Evolutionary conservation across 2,797 vertebrate species (phyloP).

Genomic region (Babyrousa celebensis): DNA sequence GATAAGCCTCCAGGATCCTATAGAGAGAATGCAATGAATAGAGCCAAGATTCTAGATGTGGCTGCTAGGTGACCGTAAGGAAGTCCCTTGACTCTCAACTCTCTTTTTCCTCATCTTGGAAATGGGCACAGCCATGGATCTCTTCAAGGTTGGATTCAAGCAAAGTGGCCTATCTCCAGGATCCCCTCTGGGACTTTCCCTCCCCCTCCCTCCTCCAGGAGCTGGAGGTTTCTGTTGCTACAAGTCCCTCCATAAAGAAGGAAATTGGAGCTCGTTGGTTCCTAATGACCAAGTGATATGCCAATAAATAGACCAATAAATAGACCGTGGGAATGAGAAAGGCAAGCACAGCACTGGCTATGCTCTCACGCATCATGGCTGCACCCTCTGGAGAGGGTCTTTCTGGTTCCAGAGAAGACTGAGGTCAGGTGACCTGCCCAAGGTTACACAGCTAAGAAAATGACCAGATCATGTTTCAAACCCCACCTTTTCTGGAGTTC

Average conservation of each 20-base stretch:
- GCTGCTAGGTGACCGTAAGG: neutral
- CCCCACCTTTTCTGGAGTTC: neutral
- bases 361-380: neutral
- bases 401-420: neutral
- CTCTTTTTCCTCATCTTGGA: neutral
- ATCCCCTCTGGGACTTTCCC: neutral
- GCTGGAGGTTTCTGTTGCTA: neutral
- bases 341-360: neutral
- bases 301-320: neutral
- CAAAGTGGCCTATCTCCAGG: neutral
- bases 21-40: neutral
- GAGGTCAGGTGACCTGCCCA: neutral
- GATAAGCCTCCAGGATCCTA: neutral
- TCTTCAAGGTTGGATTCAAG: neutral
- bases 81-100: neutral
- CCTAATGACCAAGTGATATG: neutral
- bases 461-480: neutral
- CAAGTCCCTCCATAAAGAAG: neutral
- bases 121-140: neutral
- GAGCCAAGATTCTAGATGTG: neutral
- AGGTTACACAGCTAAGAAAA: neutral
- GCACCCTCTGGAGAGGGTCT: neutral
- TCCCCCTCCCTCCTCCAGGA: neutral
- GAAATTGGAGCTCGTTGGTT: neutral
- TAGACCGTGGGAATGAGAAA: neutral